Conservation (phyloP, 1,140 invertebrate species). For the Drosophila kikkawai region DNA sequence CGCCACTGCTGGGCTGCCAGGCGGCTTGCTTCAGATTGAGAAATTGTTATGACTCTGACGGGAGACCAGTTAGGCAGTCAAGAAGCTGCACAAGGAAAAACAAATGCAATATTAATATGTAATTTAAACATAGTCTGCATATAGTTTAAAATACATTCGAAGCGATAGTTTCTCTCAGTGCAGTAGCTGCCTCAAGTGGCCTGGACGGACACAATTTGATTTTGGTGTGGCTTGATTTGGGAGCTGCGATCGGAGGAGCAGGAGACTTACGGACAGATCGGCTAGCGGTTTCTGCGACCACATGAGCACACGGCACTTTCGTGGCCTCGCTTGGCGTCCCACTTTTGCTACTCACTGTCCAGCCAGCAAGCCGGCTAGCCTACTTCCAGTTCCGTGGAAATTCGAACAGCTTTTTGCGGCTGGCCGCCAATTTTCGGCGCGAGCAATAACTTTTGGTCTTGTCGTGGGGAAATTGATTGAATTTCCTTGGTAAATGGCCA, state of each 20-base stretch:
- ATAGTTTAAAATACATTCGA: not conserved
- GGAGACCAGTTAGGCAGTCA: slow-evolving; percentile 21
- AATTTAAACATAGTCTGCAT: not conserved
- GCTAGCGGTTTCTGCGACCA: slow-evolving; percentile 67
- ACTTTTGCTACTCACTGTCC: slow-evolving; percentile 56
- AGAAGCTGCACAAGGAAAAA: slow-evolving; percentile 18
- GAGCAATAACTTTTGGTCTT: slow-evolving; percentile 49
- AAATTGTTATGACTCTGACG: slow-evolving; percentile 69
- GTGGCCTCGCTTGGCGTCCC: slow-evolving; percentile 58
- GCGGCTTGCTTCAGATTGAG: slow-evolving; percentile 43
- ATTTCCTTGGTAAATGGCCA: slow-evolving; percentile 36
- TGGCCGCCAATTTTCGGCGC: slow-evolving; percentile 55
- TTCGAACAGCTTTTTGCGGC: slow-evolving; percentile 38
- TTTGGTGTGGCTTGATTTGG: slow-evolving; percentile 72
- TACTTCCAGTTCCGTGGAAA: slow-evolving; percentile 60
- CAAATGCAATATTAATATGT: not conserved
- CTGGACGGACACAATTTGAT: slow-evolving; percentile 56
- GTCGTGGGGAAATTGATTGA: slow-evolving; percentile 57
- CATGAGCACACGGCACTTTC: slow-evolving; percentile 62
- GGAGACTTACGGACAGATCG: slow-evolving; percentile 61
- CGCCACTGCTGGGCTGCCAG: slow-evolving; percentile 25
- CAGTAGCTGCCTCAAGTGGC: slow-evolving; percentile 23
- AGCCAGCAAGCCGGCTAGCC: slow-evolving; percentile 55
- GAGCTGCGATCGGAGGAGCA: slow-evolving; percentile 27
- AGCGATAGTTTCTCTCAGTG: not conserved